Evolutionary conservation across 2,113 vertebrate genomes (phyloP).

Genomic region (Tragelaphus strepsiceros): DNA sequence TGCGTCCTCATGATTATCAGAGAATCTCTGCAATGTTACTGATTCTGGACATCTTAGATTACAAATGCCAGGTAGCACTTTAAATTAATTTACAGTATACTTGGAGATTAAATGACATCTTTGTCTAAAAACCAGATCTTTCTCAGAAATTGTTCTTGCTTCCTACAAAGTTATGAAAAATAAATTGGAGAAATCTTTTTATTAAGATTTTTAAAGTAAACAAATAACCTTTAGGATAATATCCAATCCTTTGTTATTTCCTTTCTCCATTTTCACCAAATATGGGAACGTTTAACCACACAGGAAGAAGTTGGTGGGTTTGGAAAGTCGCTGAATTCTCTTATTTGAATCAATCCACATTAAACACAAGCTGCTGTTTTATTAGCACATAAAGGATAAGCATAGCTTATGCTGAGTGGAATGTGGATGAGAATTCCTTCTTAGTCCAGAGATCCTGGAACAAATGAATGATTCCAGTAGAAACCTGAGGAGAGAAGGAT

Average conservation of each 20-base stretch:
- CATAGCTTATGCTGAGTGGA: conserved; percentile 36
- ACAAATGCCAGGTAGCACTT: not conserved
- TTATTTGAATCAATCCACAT: conserved; percentile 61
- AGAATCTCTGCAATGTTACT: not conserved
- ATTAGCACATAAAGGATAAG: conserved; percentile 62
- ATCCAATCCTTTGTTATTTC: conserved; percentile 67
- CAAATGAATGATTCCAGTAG: not conserved
- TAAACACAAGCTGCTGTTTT: conserved; percentile 70
- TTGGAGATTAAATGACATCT: conserved; percentile 10
- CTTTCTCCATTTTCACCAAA: conserved; percentile 68
- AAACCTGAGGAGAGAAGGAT: not conserved
- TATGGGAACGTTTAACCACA: conserved; percentile 74
- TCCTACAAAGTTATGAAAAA: conserved; percentile 40
- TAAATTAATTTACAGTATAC: not conserved
- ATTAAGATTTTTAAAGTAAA: conserved; percentile 56
- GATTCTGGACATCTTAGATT: not conserved
- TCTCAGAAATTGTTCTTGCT: conserved; percentile 35
- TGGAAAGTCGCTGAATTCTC: conserved; percentile 73
- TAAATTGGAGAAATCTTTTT: conserved; percentile 56
- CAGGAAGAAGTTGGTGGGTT: conserved; percentile 75
- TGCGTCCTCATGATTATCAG: not conserved
- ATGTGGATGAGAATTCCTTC: conserved; percentile 17
- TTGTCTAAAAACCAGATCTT: not conserved
- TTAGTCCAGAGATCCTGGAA: not conserved
- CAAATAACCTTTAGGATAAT: conserved; percentile 47